Evolutionary conservation across 1,140 invertebrate species (phyloP).

Genomic region (Gryllus bimaculatus): DNA sequence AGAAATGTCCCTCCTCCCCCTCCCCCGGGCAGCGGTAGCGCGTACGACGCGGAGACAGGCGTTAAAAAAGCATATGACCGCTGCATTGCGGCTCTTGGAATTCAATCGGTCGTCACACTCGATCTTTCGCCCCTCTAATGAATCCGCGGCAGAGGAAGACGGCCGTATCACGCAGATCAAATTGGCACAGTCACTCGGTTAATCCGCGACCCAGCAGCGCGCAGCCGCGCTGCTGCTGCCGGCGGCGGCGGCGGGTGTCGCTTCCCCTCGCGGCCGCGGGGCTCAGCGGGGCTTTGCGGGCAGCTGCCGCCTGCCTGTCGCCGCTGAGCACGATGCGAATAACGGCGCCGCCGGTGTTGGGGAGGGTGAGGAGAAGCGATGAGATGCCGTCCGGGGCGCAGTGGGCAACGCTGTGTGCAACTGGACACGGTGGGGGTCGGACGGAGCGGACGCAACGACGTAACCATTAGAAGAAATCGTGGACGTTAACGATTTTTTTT

Average conservation of each 20-base stretch:
- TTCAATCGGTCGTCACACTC: neutral
- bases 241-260: neutral
- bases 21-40: no score
- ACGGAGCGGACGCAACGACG: neutral
- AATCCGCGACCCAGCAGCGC: neutral
- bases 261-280: neutral
- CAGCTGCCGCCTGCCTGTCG: neutral
- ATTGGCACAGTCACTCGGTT: neutral
- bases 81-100: neutral
- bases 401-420: neutral
- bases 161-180: neutral
- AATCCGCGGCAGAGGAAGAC: neutral
- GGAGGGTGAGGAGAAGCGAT: no score
- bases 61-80: no score
- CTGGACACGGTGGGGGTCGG: neutral
- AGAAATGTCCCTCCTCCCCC: neutral
- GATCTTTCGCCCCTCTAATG: neutral
- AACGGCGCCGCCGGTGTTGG: neutral
- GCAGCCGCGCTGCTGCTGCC: neutral
- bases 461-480: no score
- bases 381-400: no score
- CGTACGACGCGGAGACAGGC: no score
- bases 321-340: neutral
- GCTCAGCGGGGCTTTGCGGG: neutral
- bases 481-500: no score